phyloP scores from a whole-genome alignment of 2,888 invertebrate genomes.

The Athrips mouffetella region DNA sequence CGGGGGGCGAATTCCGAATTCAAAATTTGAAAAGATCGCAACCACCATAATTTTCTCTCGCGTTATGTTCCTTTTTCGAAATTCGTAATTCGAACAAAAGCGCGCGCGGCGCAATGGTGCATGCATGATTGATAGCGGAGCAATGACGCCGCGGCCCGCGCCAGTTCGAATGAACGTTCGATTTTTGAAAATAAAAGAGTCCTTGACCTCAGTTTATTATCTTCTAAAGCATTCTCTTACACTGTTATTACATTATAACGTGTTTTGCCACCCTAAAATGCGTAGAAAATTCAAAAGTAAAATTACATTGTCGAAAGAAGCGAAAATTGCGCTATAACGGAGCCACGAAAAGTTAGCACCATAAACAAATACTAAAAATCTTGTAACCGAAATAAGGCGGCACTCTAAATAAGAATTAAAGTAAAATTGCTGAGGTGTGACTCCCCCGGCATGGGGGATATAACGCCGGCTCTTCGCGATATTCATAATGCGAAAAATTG shows the following conservation, averaged over 20 bases:
- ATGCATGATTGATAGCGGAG: slow-evolving; percentile 74
- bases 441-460: slow-evolving; percentile 58
- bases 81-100: slow-evolving; percentile 75
- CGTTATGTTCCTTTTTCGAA: slow-evolving; percentile 69
- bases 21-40: slow-evolving; percentile 63
- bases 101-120: slow-evolving; percentile 71
- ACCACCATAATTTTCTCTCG: slow-evolving; percentile 64
- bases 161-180: slow-evolving; percentile 50
- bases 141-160: slow-evolving; percentile 60
- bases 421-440: slow-evolving; percentile 75
- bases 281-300: slow-evolving; percentile 45
- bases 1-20: slow-evolving; percentile 51
- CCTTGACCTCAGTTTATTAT: slow-evolving; percentile 59
- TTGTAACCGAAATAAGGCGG: slow-evolving; percentile 75
- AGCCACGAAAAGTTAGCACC: slow-evolving; percentile 57
- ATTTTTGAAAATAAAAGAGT: slow-evolving; percentile 55
- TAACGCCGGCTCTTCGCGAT: slow-evolving; percentile 59
- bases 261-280: slow-evolving; percentile 36
- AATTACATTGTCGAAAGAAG: slow-evolving; percentile 59
- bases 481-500: slow-evolving; percentile 79
- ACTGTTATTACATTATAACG: slow-evolving; percentile 1
- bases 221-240: slow-evolving; percentile 3
- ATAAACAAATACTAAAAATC: slow-evolving; percentile 77
- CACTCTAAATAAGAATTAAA: slow-evolving; percentile 78
- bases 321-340: slow-evolving; percentile 62